Percentiles rank a stretch among this genome's conserved stretches.
phyloP scores from a whole-genome alignment of 2,888 invertebrate genomes.

The Cephus spinipes region DNA sequence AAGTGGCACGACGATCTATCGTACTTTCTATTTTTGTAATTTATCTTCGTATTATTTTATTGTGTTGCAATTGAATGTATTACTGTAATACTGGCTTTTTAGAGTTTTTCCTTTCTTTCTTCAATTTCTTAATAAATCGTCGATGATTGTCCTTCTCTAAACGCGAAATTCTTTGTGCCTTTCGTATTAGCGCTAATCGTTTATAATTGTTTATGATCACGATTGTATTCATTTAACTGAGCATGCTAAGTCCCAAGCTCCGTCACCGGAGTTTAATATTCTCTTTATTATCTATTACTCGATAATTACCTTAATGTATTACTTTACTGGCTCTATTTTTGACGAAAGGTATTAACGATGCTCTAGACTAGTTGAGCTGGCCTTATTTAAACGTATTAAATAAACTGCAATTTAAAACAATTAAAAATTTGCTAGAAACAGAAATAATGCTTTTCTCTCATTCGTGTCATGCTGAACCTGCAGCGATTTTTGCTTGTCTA shows the following conservation, averaged over 20 bases:
- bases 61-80: conserved; percentile 25
- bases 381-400: conserved; percentile 50
- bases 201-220: conserved; percentile 53
- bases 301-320: conserved; percentile 34
- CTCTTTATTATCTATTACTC: conserved; percentile 34
- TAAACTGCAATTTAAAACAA: conserved; percentile 52
- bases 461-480: conserved; percentile 49
- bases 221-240: conserved; percentile 62
- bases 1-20: conserved; percentile 13
- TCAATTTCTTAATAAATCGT: conserved; percentile 45
- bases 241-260: conserved; percentile 68
- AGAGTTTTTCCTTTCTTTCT: conserved; percentile 43
- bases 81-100: conserved; percentile 53
- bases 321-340: conserved; percentile 62
- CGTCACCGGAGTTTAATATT: conserved; percentile 60
- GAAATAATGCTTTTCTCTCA: conserved; percentile 40
- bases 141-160: conserved; percentile 65
- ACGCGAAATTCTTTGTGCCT: conserved; percentile 66
- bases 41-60: conserved; percentile 34
- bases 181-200: conserved; percentile 31
- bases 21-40: conserved; percentile 20
- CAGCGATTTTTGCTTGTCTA: conserved; percentile 42
- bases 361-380: conserved; percentile 68
- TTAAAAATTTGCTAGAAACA: conserved; percentile 53
- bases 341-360: conserved; percentile 51